These are phyloP conservation scores for Actinemys pallida DNA, from an alignment of 2,113 vertebrate genomes.

Conservation along the genomic window DNA sequence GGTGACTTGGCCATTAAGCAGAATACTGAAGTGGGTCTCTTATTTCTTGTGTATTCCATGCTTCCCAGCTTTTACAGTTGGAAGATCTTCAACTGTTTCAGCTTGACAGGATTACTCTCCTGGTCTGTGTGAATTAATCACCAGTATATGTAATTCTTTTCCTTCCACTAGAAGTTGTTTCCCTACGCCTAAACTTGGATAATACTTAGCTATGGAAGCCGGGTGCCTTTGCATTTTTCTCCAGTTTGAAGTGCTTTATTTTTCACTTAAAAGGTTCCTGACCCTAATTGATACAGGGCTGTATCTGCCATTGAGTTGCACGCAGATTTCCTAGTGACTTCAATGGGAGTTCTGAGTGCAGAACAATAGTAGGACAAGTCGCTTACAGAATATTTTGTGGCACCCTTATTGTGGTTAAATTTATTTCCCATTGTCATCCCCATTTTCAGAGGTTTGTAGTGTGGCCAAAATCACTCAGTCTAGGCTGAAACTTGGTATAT, in stretches of 20 bases:
- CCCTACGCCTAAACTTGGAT: not conserved
- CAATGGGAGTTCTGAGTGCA: not conserved
- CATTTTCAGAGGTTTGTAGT: slow-evolving; percentile 56
- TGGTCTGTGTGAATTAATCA: not conserved
- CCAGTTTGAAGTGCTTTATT: not conserved
- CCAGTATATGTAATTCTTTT: not conserved
- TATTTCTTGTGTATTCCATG: not conserved
- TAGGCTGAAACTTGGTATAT: slow-evolving; percentile 18
- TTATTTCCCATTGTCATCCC: slow-evolving; percentile 33
- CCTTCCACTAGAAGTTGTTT: not conserved
- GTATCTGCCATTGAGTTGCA: not conserved
- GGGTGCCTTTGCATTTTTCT: not conserved
- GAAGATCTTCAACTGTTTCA: not conserved
- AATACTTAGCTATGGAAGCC: not conserved
- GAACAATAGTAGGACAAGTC: not conserved
- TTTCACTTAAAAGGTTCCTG: slow-evolving; percentile 19
- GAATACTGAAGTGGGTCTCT: fast-evolving
- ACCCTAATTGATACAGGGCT: not conserved
- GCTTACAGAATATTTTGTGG: not conserved
- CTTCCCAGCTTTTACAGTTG: not conserved
- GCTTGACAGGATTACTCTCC: not conserved
- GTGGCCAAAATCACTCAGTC: slow-evolving; percentile 10
- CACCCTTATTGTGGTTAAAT: slow-evolving; percentile 7
- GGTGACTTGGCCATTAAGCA: not conserved
- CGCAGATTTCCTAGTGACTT: not conserved